These are phyloP conservation scores for Sceloporus undulatus DNA, from an alignment of 2,113 vertebrate species.

Conservation along the genomic window DNA sequence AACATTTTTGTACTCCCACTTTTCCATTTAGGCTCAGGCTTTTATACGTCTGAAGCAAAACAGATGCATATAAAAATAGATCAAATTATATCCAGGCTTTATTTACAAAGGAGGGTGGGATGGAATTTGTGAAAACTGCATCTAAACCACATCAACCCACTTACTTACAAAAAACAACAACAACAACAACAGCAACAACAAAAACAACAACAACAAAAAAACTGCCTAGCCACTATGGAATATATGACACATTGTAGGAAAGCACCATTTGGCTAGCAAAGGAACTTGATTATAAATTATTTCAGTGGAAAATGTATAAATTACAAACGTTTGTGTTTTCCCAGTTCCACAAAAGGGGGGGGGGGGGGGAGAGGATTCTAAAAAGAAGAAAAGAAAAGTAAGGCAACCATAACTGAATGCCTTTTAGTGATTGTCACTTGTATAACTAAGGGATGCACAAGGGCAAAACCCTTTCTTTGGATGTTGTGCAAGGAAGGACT, in stretches of 20 bases:
- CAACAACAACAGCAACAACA: too few relatives aligned
- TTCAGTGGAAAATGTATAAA: background rate
- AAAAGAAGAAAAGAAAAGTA: background rate
- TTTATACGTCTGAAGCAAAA: background rate
- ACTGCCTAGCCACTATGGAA: background rate
- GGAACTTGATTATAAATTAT: background rate
- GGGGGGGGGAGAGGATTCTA: too few relatives aligned
- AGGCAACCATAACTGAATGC: background rate
- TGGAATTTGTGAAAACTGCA: background rate
- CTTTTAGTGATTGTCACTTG: too few relatives aligned
- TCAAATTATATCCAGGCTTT: background rate
- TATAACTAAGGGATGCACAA: too few relatives aligned
- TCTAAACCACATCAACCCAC: background rate
- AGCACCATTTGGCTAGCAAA: background rate
- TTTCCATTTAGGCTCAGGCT: background rate
- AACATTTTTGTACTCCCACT: background rate
- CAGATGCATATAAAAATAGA: background rate
- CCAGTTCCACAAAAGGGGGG: background rate
- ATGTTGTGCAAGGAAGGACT: too few relatives aligned
- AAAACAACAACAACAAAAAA: background rate
- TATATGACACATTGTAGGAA: background rate
- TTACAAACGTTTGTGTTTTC: background rate
- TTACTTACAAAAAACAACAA: background rate
- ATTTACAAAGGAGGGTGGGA: background rate
- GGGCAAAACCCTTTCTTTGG: too few relatives aligned